Evolutionary conservation across 2,888 invertebrate genomes (phyloP).

Genomic region (Idaea straminata): DNA sequence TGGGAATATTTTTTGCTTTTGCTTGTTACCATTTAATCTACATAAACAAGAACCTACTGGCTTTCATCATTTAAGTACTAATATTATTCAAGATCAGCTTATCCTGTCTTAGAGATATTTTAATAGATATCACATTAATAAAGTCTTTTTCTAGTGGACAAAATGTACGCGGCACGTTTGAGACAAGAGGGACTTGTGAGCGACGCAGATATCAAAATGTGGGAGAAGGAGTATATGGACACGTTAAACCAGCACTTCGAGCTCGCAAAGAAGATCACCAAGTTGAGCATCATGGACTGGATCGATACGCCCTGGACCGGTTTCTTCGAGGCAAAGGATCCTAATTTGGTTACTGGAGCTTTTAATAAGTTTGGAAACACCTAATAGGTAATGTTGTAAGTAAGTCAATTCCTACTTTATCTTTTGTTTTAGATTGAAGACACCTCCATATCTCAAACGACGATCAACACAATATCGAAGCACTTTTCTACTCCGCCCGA

Average conservation of each 20-base stretch:
- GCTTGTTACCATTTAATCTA: too few species aligned
- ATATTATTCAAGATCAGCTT: too few species aligned
- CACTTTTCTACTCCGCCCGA: slow-evolving; percentile 67
- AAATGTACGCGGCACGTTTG: slow-evolving; percentile 86
- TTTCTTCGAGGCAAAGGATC: slow-evolving; percentile 90
- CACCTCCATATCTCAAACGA: slow-evolving; percentile 53
- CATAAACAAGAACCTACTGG: too few species aligned
- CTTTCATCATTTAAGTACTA: too few species aligned
- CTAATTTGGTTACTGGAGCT: slow-evolving; percentile 77
- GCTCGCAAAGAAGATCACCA: slow-evolving; percentile 68
- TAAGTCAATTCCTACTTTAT: background rate
- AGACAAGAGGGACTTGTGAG: slow-evolving; percentile 86
- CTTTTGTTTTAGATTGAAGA: slow-evolving; percentile 44
- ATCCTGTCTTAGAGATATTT: background rate
- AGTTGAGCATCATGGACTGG: slow-evolving; percentile 91
- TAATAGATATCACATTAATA: slow-evolving; percentile 1
- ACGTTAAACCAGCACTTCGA: slow-evolving; percentile 68
- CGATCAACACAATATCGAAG: slow-evolving; percentile 54
- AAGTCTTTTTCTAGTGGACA: slow-evolving; percentile 71
- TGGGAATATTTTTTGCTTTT: too few species aligned
- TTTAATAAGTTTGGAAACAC: too few species aligned
- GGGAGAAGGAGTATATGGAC: slow-evolving; percentile 69
- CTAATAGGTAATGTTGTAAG: too few species aligned
- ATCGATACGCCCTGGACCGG: slow-evolving; percentile 97
- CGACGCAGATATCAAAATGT: slow-evolving; percentile 82